phyloP scores from a whole-genome alignment of 2,797 vertebrate species.

The Sus cebifrons region DNA sequence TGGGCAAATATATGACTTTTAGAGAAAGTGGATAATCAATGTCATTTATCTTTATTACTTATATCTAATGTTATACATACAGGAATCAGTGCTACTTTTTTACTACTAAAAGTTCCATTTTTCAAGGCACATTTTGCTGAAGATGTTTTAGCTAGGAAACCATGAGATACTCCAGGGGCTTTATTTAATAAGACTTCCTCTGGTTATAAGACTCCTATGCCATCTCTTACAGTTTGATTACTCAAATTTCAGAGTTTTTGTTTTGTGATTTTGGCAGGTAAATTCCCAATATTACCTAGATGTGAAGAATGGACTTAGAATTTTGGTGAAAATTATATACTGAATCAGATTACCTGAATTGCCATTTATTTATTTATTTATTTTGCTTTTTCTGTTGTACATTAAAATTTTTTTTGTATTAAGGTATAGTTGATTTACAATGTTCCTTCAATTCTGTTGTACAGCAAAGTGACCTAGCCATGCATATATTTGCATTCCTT shows the following conservation, averaged over 20 bases:
- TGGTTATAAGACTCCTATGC: neutral
- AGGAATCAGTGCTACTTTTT: neutral
- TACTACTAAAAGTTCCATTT: neutral
- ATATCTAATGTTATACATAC: neutral
- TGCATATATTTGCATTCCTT: too few species aligned
- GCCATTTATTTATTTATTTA: neutral
- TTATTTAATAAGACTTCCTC: neutral
- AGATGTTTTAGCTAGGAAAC: neutral
- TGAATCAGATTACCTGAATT: conserved; percentile 48
- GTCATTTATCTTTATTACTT: conserved; percentile 1
- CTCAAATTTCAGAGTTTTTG: conserved; percentile 32
- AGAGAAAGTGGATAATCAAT: neutral
- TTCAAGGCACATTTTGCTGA: neutral
- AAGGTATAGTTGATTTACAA: too few species aligned
- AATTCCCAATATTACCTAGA: neutral
- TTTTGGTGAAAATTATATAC: conserved; percentile 7
- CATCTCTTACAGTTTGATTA: neutral
- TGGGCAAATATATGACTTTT: neutral
- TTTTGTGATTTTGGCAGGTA: neutral
- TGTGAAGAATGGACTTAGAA: neutral
- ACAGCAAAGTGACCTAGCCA: too few species aligned
- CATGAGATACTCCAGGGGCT: neutral
- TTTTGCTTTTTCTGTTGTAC: too few species aligned
- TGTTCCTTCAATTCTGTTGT: too few species aligned
- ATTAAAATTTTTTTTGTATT: too few species aligned